phyloP scores from a whole-genome alignment of 37 sponge, comb jelly and placozoan genomes.

The Cliona cf. orientalis region DNA sequence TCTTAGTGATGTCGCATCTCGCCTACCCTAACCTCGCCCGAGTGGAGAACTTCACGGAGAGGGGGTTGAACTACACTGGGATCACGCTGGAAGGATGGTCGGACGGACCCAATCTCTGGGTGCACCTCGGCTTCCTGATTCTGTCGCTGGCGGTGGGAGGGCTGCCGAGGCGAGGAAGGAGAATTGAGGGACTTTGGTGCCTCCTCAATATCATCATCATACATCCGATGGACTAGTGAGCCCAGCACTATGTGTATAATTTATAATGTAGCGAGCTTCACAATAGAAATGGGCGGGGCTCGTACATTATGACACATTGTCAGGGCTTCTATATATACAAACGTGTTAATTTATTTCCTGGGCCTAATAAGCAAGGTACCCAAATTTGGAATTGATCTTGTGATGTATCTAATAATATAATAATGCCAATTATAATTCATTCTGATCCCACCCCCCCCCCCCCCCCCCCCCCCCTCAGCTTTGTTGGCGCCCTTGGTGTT shows the following conservation, averaged over 20 bases:
- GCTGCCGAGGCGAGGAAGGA: constrained; percentile 25
- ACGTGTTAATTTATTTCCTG: too few relatives aligned
- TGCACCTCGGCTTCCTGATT: constrained; percentile 31
- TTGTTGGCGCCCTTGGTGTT: constrained; percentile 63
- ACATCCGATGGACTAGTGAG: constrained; percentile 71
- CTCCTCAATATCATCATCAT: constrained; percentile 65
- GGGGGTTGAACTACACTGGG: constrained; percentile 61
- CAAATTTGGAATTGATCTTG: background rate
- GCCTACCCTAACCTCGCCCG: constrained; percentile 63
- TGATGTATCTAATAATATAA: too few relatives aligned
- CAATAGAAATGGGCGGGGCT: background rate
- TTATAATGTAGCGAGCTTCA: background rate
- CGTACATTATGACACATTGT: too few relatives aligned
- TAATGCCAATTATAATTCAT: too few relatives aligned
- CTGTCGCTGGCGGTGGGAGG: constrained; percentile 23
- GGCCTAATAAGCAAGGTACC: background rate
- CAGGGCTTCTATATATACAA: too few relatives aligned
- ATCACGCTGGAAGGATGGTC: constrained; percentile 34
- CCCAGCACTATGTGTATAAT: background rate
- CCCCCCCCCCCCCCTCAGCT: constrained; percentile 17
- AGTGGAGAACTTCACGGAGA: constrained; percentile 22
- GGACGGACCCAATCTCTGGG: constrained; percentile 25
- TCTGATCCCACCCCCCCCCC: too few relatives aligned
- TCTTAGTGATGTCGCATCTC: constrained; percentile 55
- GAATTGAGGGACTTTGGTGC: constrained; percentile 33